Base-by-base conservation (phyloP, 2,888 invertebrate species). In the Clunio marinus region DNA sequence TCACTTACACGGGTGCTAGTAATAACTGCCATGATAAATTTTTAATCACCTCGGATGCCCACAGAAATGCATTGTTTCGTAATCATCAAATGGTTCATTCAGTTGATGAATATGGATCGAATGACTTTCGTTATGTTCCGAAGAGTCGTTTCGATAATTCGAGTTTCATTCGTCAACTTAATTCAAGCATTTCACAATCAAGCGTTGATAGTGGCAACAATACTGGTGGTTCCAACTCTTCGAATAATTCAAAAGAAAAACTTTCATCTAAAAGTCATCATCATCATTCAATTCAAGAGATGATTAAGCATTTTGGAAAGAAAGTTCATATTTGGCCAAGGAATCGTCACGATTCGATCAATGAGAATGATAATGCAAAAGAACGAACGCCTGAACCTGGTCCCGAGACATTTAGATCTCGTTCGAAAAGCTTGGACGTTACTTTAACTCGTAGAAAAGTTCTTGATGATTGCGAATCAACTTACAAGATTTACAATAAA, bases 401-500 rank as follows among this genome's bases (percentile, higher is more conserved):
- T 75, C 77, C 80, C 63, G 86, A 86, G 41, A 88, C 87, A 73
- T 91, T 91, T 75, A 82, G 92, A 17, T 84, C 84, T 57, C 82
- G 92, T 58, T 91, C 91, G 46, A 90, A 90, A 75, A 91, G 91
- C 60, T 80, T 91, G 72, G 92, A 91, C 76, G 83, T 80, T 5
- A 82, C 82, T 68, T 78, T 83, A 59, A 78, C 83, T 62, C 77
- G 82, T 46, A 78, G 81, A 72, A 82, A 81, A 70, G 78, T 83
- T 69, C 79, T 86, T n/a, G 83, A 84, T 70, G 91, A 92, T 75
- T 90, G 91, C 75, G 91, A 88, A 65, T 84, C 89, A 7, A 91
- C 91, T 3, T 92, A 92, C 75, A 83, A 86, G 75, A 91, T 92
- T 74, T 92, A 86, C 77, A 90, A 92, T 72, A 83, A 84, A 72